Evolutionary conservation across 2,888 invertebrate species (phyloP).

Genomic region (Boloria selene): DNA sequence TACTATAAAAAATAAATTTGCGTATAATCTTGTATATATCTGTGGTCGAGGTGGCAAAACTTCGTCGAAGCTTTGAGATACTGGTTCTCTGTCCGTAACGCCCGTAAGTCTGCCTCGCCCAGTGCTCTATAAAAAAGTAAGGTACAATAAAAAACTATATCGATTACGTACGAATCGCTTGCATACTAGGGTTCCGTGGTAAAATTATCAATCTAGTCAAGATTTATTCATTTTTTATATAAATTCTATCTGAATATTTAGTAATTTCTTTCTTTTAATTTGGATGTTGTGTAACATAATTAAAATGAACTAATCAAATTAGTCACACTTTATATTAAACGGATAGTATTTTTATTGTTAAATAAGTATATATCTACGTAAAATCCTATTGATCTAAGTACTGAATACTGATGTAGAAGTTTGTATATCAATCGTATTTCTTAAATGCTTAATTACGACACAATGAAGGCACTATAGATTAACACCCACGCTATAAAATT

Average conservation of each 20-base stretch:
- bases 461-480: not conserved
- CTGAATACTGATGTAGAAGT: not conserved
- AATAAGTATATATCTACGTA: too few species aligned
- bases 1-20: constrained; percentile 37
- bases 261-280: too few species aligned
- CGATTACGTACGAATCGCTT: constrained; percentile 34
- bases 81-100: constrained; percentile 69
- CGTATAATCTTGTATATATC: constrained; percentile 30
- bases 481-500: not conserved
- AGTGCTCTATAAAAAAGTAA: constrained; percentile 52
- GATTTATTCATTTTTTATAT: not conserved
- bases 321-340: too few species aligned
- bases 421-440: not conserved
- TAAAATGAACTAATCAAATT: too few species aligned
- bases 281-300: too few species aligned
- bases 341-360: too few species aligned
- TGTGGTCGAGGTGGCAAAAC: constrained; percentile 47
- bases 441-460: constrained; percentile 8
- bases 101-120: constrained; percentile 72
- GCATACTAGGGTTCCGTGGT: constrained; percentile 31
- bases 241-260: too few species aligned
- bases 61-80: constrained; percentile 50
- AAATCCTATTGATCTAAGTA: too few species aligned
- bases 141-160: constrained; percentile 46
- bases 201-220: constrained; percentile 11